Conservation (phyloP, 2,113 vertebrate species). For the Cyanocitta stelleri region DNA sequence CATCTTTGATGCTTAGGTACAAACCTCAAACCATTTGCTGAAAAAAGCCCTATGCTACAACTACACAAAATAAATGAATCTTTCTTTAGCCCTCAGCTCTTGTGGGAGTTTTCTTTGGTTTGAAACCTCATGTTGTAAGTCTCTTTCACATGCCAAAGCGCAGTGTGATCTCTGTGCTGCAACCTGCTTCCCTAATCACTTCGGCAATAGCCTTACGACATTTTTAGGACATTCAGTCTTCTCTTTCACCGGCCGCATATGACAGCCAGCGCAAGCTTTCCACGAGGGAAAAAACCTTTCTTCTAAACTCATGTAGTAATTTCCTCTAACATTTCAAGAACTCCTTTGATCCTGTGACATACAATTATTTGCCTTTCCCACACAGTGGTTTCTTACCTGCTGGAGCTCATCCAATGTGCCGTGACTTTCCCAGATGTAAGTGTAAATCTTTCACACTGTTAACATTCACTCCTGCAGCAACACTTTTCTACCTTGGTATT, state of each 20-base stretch:
- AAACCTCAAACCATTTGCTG: background rate
- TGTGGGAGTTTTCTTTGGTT: background rate
- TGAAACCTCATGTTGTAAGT: background rate
- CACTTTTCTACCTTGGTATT: background rate
- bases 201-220: background rate
- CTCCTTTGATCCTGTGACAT: background rate
- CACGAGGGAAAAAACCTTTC: background rate
- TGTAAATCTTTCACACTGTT: conserved; percentile 24
- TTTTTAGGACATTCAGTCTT: background rate
- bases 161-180: background rate
- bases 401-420: conserved; percentile 15
- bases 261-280: background rate
- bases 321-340: conserved; percentile 6
- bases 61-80: background rate
- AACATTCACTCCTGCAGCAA: background rate
- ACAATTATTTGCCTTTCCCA: background rate
- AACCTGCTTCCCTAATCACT: background rate
- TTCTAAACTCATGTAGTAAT: conserved; percentile 1
- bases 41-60: background rate
- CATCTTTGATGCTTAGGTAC: background rate
- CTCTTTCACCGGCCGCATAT: background rate
- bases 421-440: conserved; percentile 1
- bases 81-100: background rate
- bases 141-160: background rate
- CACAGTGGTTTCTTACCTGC: background rate